Evolutionary conservation across 2,888 invertebrate species (phyloP), one percentile per base, ranked within the genome.

Genomic region (Mesorhabditis spiculigera): DNA sequence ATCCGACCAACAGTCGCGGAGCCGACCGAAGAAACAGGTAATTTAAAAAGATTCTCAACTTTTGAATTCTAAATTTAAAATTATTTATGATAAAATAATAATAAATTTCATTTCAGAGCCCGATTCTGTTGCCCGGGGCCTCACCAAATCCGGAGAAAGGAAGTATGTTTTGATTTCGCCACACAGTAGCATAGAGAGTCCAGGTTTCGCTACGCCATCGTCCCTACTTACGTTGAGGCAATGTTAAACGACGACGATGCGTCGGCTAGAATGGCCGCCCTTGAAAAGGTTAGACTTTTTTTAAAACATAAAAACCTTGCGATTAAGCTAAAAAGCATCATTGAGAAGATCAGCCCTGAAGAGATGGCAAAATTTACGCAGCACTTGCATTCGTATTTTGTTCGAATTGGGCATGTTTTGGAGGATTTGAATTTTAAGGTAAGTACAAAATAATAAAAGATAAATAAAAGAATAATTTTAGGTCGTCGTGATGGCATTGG

Each of bases 311-410:
- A 6, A 6, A 62, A 28, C 42, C 13, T 58, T 65, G n/a, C 16
- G 8, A 67, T 76, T 45, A 88, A 90, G 78, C 87, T 91, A 65
- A 88, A 89, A 73, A 87, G 87, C 16, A 87, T 89, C 45, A 86
- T 92, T 45, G 81, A 80, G 70, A 83, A 85, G 63, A 81, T 86
- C 45, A 71, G 64, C 3, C 70, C 70, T 1, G 77, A 78, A 43
- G 82, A 82, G 8, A 71, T 79, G 8, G 67, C 69, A 10, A 70
- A 88, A 88, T 88, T 91, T 66, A 89, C 90, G 80, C 90, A 91
- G 4, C 89, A 90, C 84, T 87, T 91, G 81, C 89, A 90, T 75
- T 88, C 90, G 44, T 89, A 92, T 73, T 87, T 92, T 70, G 89
- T 90, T 78, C 90, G 91, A 44, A 86, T 92, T 42, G 87, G 87